phyloP scores from a whole-genome alignment of 1,140 invertebrate species.

The Pseudobourletiella spinata region DNA sequence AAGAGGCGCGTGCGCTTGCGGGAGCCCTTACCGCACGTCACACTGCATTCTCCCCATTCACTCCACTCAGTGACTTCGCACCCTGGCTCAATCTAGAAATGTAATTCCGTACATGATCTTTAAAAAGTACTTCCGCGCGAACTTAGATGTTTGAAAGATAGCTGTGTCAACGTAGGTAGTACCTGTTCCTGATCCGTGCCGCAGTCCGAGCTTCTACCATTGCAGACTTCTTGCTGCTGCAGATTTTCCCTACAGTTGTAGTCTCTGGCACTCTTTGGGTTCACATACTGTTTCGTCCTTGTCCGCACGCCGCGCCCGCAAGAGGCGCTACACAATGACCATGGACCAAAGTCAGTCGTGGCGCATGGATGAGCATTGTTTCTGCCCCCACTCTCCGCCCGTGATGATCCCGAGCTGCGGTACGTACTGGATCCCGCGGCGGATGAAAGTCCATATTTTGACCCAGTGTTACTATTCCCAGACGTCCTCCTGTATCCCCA shows the following conservation, averaged over 20 bases:
- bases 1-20: conserved; percentile 41
- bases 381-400: background rate
- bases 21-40: conserved; percentile 43
- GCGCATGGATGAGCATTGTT: conserved; percentile 1
- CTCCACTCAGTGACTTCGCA: conserved; percentile 39
- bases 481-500: too few relatives aligned
- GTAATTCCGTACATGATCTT: background rate
- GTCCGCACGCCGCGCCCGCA: conserved; percentile 58
- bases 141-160: background rate
- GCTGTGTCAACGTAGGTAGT: background rate
- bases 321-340: conserved; percentile 65
- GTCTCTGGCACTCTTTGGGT: background rate
- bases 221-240: background rate
- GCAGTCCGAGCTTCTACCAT: background rate
- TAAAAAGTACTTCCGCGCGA: background rate
- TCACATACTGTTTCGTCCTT: background rate
- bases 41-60: conserved; percentile 43
- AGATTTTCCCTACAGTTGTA: background rate
- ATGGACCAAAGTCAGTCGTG: conserved; percentile 55
- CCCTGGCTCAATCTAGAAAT: conserved; percentile 2
- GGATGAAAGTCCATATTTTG: background rate
- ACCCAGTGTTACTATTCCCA: too few relatives aligned
- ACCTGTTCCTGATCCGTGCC: background rate
- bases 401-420: background rate
- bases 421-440: background rate